phyloP scores from a whole-genome alignment of 2,113 vertebrate species.

The Eurypyga helias region DNA sequence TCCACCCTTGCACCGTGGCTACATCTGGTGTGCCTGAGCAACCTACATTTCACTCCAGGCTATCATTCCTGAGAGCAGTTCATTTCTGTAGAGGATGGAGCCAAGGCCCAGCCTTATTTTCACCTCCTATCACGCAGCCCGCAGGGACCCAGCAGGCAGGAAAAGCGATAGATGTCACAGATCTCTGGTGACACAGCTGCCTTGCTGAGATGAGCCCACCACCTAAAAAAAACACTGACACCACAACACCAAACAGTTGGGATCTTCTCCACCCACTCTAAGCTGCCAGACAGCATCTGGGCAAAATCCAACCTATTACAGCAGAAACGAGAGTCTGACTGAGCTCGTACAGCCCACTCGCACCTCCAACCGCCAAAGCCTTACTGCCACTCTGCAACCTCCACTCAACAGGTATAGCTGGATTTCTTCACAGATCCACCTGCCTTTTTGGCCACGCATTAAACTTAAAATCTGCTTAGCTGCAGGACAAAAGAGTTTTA shows the following conservation, averaged over 20 bases:
- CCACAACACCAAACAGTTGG: background rate
- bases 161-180: background rate
- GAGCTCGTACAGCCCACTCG: background rate
- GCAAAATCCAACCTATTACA: background rate
- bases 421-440: background rate
- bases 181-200: background rate
- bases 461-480: background rate
- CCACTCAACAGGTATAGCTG: background rate
- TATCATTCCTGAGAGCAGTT: background rate
- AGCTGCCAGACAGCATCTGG: background rate
- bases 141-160: background rate
- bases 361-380: background rate
- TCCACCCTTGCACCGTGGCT: rapidly evolving
- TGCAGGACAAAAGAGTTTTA: background rate
- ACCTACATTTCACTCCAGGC: background rate
- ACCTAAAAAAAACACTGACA: background rate
- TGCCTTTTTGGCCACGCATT: background rate
- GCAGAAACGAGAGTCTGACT: background rate
- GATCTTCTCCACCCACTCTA: background rate
- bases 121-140: background rate
- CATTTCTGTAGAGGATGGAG: background rate
- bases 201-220: background rate
- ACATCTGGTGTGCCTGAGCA: background rate
- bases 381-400: background rate
- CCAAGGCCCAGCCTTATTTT: background rate